Evolutionary conservation across 2,888 invertebrate species (phyloP).

Genomic region (Automeris io): DNA sequence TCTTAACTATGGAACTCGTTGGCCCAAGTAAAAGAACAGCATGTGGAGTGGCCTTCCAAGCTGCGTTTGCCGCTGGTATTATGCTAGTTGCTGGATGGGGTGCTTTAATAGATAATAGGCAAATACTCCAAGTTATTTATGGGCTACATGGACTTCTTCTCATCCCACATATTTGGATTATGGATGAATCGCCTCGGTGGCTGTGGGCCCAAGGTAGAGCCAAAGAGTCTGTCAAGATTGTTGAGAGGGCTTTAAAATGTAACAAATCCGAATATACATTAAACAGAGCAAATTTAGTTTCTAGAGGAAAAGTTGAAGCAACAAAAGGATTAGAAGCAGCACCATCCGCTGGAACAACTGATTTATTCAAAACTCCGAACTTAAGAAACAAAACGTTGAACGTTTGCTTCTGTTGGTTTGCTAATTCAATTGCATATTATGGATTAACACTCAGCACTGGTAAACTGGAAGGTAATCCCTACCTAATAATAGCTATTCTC

Average conservation of each 20-base stretch:
- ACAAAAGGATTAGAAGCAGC: constrained; percentile 46
- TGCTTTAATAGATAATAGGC: constrained; percentile 82
- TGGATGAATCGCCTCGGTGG: constrained; percentile 94
- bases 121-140: constrained; percentile 86
- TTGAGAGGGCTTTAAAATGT: constrained; percentile 84
- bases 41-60: constrained; percentile 88
- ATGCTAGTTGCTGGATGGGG: constrained; percentile 92
- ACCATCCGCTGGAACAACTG: constrained; percentile 79
- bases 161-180: constrained; percentile 89
- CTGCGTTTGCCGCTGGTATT: constrained; percentile 86
- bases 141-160: constrained; percentile 85
- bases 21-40: constrained; percentile 87
- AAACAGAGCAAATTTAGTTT: constrained; percentile 81
- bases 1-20: constrained; percentile 88
- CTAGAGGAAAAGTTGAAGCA: constrained; percentile 73
- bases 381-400: constrained; percentile 87
- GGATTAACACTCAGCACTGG: constrained; percentile 89
- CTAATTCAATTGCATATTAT: constrained; percentile 92
- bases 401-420: constrained; percentile 90
- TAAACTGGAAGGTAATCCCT: constrained; percentile 89
- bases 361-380: constrained; percentile 89
- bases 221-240: constrained; percentile 84
- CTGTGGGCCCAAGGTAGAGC: constrained; percentile 88
- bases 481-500: constrained; percentile 85
- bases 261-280: constrained; percentile 80